phyloP scores from a whole-genome alignment of 2,113 vertebrate species.

The Nanorana parkeri region DNA sequence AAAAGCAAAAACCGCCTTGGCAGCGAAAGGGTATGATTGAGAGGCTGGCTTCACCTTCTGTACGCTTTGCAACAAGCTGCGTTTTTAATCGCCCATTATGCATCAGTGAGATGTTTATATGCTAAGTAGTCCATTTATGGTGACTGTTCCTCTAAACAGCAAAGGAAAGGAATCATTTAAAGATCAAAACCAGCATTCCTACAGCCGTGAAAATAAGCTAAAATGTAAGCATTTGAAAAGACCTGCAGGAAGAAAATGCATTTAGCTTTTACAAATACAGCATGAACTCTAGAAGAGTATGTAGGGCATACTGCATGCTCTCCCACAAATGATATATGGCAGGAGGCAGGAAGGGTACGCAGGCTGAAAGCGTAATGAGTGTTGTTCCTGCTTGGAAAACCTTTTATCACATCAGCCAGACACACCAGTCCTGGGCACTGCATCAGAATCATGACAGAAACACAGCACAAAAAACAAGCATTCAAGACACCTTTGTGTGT shows the following conservation, averaged over 20 bases:
- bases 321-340: slow-evolving; percentile 15
- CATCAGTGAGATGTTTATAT: too few species aligned
- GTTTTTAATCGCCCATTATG: too few species aligned
- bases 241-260: too few species aligned
- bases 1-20: too few species aligned
- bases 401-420: slow-evolving; percentile 36
- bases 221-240: not conserved
- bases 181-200: not conserved
- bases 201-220: not conserved
- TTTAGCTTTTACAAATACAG: too few species aligned
- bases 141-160: too few species aligned
- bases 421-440: slow-evolving; percentile 7
- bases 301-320: not conserved
- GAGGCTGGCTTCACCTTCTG: too few species aligned
- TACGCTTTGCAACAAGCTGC: too few species aligned
- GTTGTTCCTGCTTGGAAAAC: slow-evolving; percentile 10
- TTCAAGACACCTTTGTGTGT: not conserved
- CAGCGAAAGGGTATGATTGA: too few species aligned
- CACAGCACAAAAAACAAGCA: not conserved
- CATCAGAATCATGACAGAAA: not conserved
- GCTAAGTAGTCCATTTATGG: too few species aligned
- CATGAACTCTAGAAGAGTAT: not conserved
- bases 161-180: too few species aligned
- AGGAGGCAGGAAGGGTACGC: not conserved
- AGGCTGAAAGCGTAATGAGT: slow-evolving; percentile 40